Base-by-base conservation (phyloP, 2,797 vertebrate species). In the Urocyon cinereoargenteus region DNA sequence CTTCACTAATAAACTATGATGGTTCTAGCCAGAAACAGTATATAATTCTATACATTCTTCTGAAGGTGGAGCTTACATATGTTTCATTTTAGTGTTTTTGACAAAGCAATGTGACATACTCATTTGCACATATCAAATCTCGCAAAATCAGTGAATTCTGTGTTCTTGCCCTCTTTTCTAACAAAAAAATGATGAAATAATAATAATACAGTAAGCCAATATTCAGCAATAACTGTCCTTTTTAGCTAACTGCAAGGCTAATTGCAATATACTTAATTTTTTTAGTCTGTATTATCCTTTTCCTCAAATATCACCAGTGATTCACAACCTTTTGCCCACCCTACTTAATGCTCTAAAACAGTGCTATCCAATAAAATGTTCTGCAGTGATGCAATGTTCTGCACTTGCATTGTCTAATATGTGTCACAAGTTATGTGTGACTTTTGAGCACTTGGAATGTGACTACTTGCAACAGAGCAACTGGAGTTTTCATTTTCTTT, bases 1-100 rank as follows among this genome's bases (percentile, higher is more conserved):
- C 7, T 68, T 45, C 70, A 21, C 28, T 72, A 77, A 62, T 1
- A 86, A 45, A 86, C 34, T 78, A 66, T 18, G 45, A 78, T 64
- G 16, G 21, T 34, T 77, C 15, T 73, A 55, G 6, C 24, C 5
- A 53, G 16, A 92, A 93, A 45, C 26, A 22, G 11, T 9, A 70
- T 36, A 59, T 70, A 95, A 95, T 95, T 89, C 22, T 83, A 24
- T 15, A 88, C 70, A 78, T 53, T 55, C 2, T 85, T 75, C 79
- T 40, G n/a, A 31, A 21, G 19, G 21, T 79, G 14, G 7, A 18
- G 31, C 2, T 61, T 66, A 61, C 14, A 4, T 85, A 14, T 66
- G 22, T 64, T 68, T 90, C 6, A 28, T 45, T 91, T 78, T 81
- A 22, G 21, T 79, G 6, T 62, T 70, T 73, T 85, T 51, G 7